Conservation (phyloP, 2,113 vertebrate species). For the Brachypodius melanocephalos region DNA sequence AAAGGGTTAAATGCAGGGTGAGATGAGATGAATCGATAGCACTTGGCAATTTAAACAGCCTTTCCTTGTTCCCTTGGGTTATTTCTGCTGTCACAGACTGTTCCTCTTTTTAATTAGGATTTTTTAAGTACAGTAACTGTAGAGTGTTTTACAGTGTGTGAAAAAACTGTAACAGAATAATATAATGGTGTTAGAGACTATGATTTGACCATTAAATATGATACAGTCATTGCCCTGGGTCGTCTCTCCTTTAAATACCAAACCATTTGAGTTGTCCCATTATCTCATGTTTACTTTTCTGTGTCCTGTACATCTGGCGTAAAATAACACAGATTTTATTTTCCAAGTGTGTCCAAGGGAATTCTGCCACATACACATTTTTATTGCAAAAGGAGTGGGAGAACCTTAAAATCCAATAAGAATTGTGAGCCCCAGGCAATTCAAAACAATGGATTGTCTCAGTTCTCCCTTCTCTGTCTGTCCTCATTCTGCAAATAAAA, state of each 20-base stretch:
- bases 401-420: neutral
- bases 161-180: conserved; percentile 37
- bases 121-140: conserved; percentile 1
- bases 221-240: neutral
- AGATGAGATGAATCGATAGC: neutral
- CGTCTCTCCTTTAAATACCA: conserved; percentile 1
- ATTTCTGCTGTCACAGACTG: conserved; percentile 16
- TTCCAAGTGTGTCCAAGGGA: neutral
- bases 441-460: neutral
- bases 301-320: neutral
- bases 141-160: conserved; percentile 17
- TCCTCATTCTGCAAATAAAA: neutral
- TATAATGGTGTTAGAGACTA: conserved; percentile 4
- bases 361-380: neutral
- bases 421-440: neutral
- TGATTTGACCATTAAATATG: conserved; percentile 51
- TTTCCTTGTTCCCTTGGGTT: neutral
- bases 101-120: conserved; percentile 22
- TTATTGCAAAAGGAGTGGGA: neutral
- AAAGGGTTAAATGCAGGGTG: neutral
- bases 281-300: neutral
- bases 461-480: neutral
- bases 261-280: neutral
- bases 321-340: conserved; percentile 8
- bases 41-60: neutral